Conservation (phyloP, 92 coral and sea anemone species). For the Plumapathes pennacea region DNA sequence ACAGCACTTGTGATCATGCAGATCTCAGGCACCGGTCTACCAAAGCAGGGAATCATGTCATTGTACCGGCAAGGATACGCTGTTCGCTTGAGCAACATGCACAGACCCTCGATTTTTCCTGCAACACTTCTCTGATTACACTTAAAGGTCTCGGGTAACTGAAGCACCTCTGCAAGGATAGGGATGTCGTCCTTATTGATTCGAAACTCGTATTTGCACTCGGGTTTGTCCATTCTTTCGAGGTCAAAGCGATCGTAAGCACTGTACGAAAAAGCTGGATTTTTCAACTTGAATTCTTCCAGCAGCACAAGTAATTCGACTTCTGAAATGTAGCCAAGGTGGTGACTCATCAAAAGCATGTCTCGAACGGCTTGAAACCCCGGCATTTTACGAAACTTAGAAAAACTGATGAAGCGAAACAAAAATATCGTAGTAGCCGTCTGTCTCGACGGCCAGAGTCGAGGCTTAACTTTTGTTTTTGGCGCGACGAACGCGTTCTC, state of each 20-base stretch:
- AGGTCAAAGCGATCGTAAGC: conserved; percentile 29
- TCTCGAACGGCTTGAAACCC: conserved; percentile 33
- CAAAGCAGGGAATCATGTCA: conserved; percentile 31
- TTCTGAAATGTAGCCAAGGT: conserved; percentile 34
- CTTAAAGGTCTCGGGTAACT: conserved; percentile 36
- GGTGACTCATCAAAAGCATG: conserved; percentile 21
- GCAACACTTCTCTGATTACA: conserved; percentile 31
- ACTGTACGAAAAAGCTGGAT: conserved; percentile 27
- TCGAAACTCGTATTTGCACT: conserved; percentile 50
- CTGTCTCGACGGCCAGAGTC: too few species aligned
- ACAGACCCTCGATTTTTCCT: conserved; percentile 28
- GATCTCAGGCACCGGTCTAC: conserved; percentile 22
- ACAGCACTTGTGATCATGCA: neutral
- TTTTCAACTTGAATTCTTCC: conserved; percentile 30
- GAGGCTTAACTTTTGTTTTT: too few species aligned
- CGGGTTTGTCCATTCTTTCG: conserved; percentile 26
- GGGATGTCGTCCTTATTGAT: conserved; percentile 42
- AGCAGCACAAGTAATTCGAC: conserved; percentile 37
- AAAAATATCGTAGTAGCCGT: too few species aligned
- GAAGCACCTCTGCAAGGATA: conserved; percentile 32
- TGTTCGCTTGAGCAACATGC: conserved; percentile 24
- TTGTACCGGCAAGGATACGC: conserved; percentile 38
- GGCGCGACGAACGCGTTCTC: too few species aligned
- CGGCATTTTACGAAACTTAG: too few species aligned
- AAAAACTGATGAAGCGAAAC: too few species aligned